Evolutionary conservation across 2,888 invertebrate species (phyloP), one percentile per base, ranked within the genome.

Genomic region (Leptinotarsa juncta): DNA sequence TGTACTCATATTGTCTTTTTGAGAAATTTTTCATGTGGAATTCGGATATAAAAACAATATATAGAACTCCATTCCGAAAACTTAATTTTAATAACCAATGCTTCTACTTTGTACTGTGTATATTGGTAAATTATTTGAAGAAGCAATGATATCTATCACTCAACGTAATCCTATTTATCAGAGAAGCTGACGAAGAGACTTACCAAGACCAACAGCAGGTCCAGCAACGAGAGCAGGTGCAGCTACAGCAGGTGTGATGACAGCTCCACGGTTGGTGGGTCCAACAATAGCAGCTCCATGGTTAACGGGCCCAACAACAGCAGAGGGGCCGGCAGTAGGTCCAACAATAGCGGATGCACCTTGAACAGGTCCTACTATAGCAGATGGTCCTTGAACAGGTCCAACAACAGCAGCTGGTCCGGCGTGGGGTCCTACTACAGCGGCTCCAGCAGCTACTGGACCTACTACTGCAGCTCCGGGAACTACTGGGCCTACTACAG

Each of bases 201-300:
- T 16, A 76, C 76, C 76, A 20, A 76, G 48, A 76, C 76, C 76
- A 23, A 76, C 32, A 76, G 71, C 76, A 3, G 74, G 73, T 57
- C 32, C 76, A 65, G 73, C 76, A 7, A 74, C 7, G 23, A 73
- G 26, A 65, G 76, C n/a, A n/a, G 73, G 71, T 0, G 72, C 74
- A 53, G 75, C 72, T 48, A 75, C 62, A 53, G 75, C 73, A 1
- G 75, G 75, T 32, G 80, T 74, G 42, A 81, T 65, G 26, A 78
- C 67, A 51, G 80, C 78, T 60, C 78, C 79, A 60, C 75, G 75
- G 67, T 73, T 76, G 15, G 65, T 67, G 15, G 80, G 79, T 75
- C 75, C 81, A 48, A 80, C 75, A 60, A 82, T 62, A 26, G 81
- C 67, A 51, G 80, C 78, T 55, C 78, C 79, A 60, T 76, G 75